Evolutionary conservation across 2,888 invertebrate species (phyloP), one percentile per base, ranked within the genome.

Genomic region (Oscheius onirici): DNA sequence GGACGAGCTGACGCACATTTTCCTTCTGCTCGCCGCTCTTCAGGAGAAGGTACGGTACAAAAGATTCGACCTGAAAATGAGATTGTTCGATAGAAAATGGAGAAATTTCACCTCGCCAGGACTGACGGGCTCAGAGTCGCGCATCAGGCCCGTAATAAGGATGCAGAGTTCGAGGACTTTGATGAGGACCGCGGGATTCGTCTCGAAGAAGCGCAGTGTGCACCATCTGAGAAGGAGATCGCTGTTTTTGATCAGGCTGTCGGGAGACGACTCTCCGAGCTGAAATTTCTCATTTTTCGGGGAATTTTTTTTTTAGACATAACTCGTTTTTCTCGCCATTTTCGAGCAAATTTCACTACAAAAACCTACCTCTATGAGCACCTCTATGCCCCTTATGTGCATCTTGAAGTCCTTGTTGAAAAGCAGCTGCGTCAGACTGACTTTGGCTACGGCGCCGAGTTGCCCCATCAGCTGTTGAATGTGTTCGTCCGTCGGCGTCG

Each of bases 191-290:
- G 95, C 95, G 11, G 97, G 97, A 90, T 99, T 99, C 26, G 97
- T 99, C 90, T 99, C 97, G 87, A 96, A 97, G 90, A 99, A 99
- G 73, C 97, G 91, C 57, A 99, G 90, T 0, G 97, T 96, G 82
- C 96, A 89, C 97, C 97, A 99, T 88, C 96, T 96, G 55, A 99
- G 91, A 69, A 99, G 93, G 75, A 99, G 90, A 90, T 99, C 99
- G 75, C 96, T 90, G 90, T 97, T 97, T 22, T 93, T 92, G 79
- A 94, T 92, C 51, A 95, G 91, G 0, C 94, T 93, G 82, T 92
- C 91, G 49, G 92, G 91, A 3, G 79, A 43, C 3, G 70, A 51
- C 20, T 79, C 75, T 11, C 70, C 79, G 22, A 78, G 66, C 71
- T 83, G 65, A n/a, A 76, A 24, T n/a, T n/a, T n/a, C n/a, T n/a